Conservation (phyloP, 2,797 vertebrate genomes). For the Ptychadena robeensis region DNA sequence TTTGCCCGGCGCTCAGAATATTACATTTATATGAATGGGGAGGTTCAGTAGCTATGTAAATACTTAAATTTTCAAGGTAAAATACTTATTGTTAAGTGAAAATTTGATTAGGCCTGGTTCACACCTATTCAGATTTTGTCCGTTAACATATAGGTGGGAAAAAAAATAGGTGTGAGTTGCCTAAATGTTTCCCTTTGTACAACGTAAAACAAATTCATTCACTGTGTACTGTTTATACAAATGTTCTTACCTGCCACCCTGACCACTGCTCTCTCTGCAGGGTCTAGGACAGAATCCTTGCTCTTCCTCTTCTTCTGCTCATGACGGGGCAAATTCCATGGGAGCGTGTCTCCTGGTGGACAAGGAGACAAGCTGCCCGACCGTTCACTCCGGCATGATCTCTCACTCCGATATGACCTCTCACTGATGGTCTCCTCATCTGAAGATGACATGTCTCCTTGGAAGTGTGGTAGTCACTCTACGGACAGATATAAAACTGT, state of each 20-base stretch:
- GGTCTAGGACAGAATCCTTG: constrained; percentile 95
- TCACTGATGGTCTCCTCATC: constrained; percentile 96
- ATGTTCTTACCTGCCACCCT: constrained; percentile 89
- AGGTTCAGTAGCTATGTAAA: too few relatives aligned
- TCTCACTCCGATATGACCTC: constrained; percentile 90
- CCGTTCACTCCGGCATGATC: constrained; percentile 82
- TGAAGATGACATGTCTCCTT: constrained; percentile 89
- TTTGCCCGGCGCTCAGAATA: too few relatives aligned
- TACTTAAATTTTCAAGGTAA: too few relatives aligned
- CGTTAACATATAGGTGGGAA: too few relatives aligned
- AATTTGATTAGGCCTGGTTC: too few relatives aligned
- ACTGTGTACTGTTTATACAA: background rate
- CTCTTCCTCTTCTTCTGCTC: constrained; percentile 95
- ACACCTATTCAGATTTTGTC: too few relatives aligned
- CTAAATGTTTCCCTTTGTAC: too few relatives aligned
- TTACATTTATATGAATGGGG: too few relatives aligned
- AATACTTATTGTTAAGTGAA: too few relatives aligned
- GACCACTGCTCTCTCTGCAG: constrained; percentile 94
- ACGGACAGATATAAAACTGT: constrained; percentile 1
- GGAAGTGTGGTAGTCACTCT: constrained; percentile 47
- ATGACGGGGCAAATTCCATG: constrained; percentile 95
- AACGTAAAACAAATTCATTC: too few relatives aligned
- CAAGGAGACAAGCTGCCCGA: constrained; percentile 91
- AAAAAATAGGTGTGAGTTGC: background rate
- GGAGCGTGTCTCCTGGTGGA: constrained; percentile 89